Percentiles rank a stretch among this genome's conserved stretches.
Evolutionary conservation across 2,888 invertebrate genomes (phyloP).

Genomic region (Archips xylosteana): DNA sequence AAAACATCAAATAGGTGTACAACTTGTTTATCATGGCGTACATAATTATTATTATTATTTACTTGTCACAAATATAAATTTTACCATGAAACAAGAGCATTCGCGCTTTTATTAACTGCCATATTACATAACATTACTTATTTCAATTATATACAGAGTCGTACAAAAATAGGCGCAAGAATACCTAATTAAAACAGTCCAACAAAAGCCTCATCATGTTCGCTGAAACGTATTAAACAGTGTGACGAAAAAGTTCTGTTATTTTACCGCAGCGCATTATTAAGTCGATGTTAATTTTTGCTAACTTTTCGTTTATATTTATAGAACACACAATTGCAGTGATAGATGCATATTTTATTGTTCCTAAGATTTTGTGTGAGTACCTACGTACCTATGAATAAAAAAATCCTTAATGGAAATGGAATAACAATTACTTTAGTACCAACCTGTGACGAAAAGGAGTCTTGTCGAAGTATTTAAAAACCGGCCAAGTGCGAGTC

Average conservation of each 20-base stretch:
- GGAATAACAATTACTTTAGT: too few species aligned
- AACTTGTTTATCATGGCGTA: too few species aligned
- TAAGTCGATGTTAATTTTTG: constrained; percentile 1
- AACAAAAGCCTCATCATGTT: background rate
- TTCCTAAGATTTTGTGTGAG: too few species aligned
- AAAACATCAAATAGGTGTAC: too few species aligned
- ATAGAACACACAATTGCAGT: too few species aligned
- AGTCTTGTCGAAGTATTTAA: too few species aligned
- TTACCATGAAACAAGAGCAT: background rate
- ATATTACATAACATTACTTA: background rate
- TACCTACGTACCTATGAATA: too few species aligned
- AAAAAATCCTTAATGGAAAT: too few species aligned
- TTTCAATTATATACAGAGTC: background rate
- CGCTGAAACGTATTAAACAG: constrained; percentile 4
- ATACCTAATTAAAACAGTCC: constrained; percentile 43
- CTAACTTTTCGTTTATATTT: background rate
- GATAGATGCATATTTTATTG: too few species aligned
- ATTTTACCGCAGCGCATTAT: background rate
- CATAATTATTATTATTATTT: too few species aligned
- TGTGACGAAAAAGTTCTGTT: background rate
- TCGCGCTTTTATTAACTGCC: background rate
- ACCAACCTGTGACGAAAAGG: too few species aligned
- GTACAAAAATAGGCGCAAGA: background rate
- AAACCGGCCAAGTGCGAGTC: too few species aligned
- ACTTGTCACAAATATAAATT: background rate